Evolutionary conservation across 92 coral and sea anemone genomes (phyloP), one percentile per base, ranked within the genome.

Genomic region (Nematostella vectensis): DNA sequence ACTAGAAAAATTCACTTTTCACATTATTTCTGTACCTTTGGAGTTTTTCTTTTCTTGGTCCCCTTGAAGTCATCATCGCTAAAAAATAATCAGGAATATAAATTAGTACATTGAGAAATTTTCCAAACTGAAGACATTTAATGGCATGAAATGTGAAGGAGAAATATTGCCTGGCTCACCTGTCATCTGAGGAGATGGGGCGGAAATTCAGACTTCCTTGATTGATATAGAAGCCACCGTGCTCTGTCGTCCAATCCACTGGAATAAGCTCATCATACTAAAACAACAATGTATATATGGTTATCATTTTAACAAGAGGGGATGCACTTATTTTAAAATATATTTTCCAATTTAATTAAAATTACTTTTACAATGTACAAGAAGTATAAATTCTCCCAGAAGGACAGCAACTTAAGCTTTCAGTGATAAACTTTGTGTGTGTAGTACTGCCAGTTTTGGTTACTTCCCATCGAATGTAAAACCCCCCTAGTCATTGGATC

Each of bases 191-290:
- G 3, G 83, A 73, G 13, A 68, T 47, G n/a, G 93, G 96, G 38
- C 84, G 77, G 48, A 91, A 91, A 72, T 87, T 76, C 16, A 91
- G 88, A 2, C 61, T 67, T 15, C 98, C 98, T 75, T 86, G 95
- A 31, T 91, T 91, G 50, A 91, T 91, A 49, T 91, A 91, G 58
- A 91, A 91, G 40, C 98, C 98, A 27, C 98, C 98, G 75, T 91
- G 98, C 63, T 91, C 98, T 48, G 98, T 91, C 24, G 96, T 91
- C 98, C 98, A 91, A 61, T 91, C 98, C 21, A 88, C 84, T 42
- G 98, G 89, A 45, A 91, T 63, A 23, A 91, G 67, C 67, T 91
- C 98, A 75, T 91, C 98, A 86, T 91, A 75, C 98, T 91, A 58
- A 15, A 50, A 45, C 3, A 26, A 33, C 40, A n/a, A n/a, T n/a